These are phyloP conservation scores for Alexandromys fortis DNA, from an alignment of 2,113 vertebrate genomes.

Conservation along the genomic window DNA sequence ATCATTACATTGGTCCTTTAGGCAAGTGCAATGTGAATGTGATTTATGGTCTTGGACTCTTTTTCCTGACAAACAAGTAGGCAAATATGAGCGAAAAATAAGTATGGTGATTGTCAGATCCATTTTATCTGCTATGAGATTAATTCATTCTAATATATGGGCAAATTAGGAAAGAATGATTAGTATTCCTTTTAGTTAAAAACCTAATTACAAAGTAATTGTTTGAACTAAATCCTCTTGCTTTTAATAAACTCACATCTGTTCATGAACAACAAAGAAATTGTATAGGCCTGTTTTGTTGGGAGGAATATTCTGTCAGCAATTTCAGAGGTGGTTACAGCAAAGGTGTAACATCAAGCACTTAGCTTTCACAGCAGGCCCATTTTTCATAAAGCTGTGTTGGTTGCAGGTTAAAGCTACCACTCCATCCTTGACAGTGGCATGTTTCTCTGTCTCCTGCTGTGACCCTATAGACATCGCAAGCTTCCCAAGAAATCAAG, in stretches of 20 bases:
- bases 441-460: background rate
- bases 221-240: background rate
- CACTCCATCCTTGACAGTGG: background rate
- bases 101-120: background rate
- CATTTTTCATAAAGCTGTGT: background rate
- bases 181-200: background rate
- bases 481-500: background rate
- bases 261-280: conserved; percentile 29
- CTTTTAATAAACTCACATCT: conserved; percentile 42
- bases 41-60: background rate
- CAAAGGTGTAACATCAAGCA: background rate
- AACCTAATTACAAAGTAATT: conserved; percentile 22
- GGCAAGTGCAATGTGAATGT: background rate
- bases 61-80: conserved; percentile 9
- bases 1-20: background rate
- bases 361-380: background rate
- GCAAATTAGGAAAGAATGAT: conserved; percentile 14
- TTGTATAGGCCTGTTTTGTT: background rate
- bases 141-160: conserved; percentile 14
- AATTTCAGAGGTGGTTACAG: background rate
- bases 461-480: background rate
- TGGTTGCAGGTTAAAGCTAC: background rate
- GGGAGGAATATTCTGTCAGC: background rate
- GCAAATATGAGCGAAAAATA: background rate
- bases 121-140: conserved; percentile 31